phyloP scores from a whole-genome alignment of 2,888 invertebrate species.

The Oxyscelio sp. region DNA sequence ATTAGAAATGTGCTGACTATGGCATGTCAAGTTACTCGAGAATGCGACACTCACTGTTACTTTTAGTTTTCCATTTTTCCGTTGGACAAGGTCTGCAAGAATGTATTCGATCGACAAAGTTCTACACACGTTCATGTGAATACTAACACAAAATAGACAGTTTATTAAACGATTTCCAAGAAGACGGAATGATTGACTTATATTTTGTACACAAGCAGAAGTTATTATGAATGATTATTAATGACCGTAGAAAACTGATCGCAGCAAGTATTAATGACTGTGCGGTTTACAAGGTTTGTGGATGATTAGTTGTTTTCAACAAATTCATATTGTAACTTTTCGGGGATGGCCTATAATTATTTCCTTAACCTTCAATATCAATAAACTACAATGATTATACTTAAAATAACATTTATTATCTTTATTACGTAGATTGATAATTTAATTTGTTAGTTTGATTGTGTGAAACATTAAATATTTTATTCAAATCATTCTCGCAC shows the following conservation, averaged over 20 bases:
- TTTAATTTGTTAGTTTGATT: too few relatives aligned
- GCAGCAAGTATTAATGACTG: slow-evolving; percentile 9
- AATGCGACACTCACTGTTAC: slow-evolving; percentile 58
- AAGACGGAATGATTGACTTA: slow-evolving; percentile 13
- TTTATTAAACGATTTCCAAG: neutral
- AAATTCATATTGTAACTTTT: too few relatives aligned
- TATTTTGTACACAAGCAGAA: neutral
- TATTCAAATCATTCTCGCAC: too few relatives aligned
- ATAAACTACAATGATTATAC: too few relatives aligned
- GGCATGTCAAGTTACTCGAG: slow-evolving; percentile 82
- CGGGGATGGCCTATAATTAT: too few relatives aligned
- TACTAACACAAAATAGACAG: neutral
- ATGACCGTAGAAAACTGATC: slow-evolving; percentile 4
- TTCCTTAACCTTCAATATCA: too few relatives aligned
- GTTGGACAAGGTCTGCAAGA: slow-evolving; percentile 13
- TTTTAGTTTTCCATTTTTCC: slow-evolving; percentile 34
- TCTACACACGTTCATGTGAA: slow-evolving; percentile 6
- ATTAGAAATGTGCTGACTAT: slow-evolving; percentile 85
- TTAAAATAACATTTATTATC: too few relatives aligned
- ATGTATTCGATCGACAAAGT: slow-evolving; percentile 16
- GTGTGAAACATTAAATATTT: too few relatives aligned
- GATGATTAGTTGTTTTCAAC: neutral
- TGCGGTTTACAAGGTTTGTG: too few relatives aligned
- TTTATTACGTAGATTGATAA: too few relatives aligned
- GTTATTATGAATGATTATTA: slow-evolving; percentile 16